Evolutionary conservation across 1,140 invertebrate genomes (phyloP), one percentile per base, ranked within the genome.

Genomic region (Cataglyphis hispanica): DNA sequence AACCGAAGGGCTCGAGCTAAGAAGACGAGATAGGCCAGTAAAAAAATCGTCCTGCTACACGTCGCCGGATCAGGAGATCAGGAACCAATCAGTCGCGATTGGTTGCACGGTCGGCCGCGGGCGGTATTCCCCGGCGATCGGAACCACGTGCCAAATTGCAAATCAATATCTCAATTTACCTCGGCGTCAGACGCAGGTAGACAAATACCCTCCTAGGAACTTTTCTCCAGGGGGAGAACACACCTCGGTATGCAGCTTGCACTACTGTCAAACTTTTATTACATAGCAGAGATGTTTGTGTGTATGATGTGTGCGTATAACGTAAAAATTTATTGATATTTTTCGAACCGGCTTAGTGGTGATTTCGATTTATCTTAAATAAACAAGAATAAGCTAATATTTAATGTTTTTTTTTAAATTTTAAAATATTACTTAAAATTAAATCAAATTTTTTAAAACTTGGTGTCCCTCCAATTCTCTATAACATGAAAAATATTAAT

Each of bases 91-190:
- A 84, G 75, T 80, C 86, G 67, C 87, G 66, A 85, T 88, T 86
- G 84, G 83, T 85, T 86, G 85, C 67, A 63, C 56, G 81, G 75
- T 53, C 53, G 67, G 84, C 63, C 81, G 50, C 27, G 72, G 66
- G 53, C 40, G 56, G 31, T 72, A 69, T 72, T 84, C 66, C 86
- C 75, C 31, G 40, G 64, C 63, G 84, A 85, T 87, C 70, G 46
- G 67, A 50, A 87, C 75, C 75, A 87, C 89, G 85, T 90, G 87
- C 89, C 87, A 90, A 90, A 89, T 90, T 89, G 88, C 87, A 90
- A 90, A 90, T 90, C 89, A 83, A 90, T 90, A 89, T 87, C 89
- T 90, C 89, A 87, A 89, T 90, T 89, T 87, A 83, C 87, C 64
- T 87, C 61, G 25, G 81, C 85, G 89, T 90, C 89, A 90, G 80